phyloP scores from a whole-genome alignment of 1,140 invertebrate species.

The Stegodyphus mimosarum region DNA sequence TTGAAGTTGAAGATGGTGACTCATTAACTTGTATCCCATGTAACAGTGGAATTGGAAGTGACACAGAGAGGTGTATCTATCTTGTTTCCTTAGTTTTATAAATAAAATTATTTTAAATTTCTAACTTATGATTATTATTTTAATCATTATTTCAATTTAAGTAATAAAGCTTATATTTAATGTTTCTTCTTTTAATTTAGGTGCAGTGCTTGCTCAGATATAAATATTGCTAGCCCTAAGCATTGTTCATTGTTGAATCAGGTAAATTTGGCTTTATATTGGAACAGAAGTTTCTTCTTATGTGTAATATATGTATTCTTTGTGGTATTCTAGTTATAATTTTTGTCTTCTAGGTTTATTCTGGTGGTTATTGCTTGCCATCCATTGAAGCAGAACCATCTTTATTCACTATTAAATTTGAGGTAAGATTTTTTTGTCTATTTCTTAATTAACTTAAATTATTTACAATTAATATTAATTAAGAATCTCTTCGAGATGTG shows the following conservation, averaged over 20 bases:
- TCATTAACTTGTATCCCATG: constrained; percentile 17
- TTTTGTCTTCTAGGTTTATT: constrained; percentile 31
- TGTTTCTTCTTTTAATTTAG: background rate
- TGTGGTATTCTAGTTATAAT: background rate
- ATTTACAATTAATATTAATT: background rate
- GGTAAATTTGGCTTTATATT: constrained; percentile 5
- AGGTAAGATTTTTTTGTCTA: constrained; percentile 15
- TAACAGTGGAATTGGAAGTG: background rate
- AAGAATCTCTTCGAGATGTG: too few relatives aligned
- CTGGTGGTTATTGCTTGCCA: constrained; percentile 36
- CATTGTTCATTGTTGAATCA: constrained; percentile 20
- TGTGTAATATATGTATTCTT: background rate
- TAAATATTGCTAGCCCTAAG: background rate
- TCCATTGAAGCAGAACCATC: constrained; percentile 22
- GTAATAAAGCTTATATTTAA: background rate
- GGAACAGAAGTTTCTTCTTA: background rate
- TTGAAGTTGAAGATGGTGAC: constrained; percentile 39
- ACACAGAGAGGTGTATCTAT: background rate
- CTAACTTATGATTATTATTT: background rate
- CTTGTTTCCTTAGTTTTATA: background rate
- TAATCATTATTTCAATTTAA: background rate
- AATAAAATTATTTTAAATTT: background rate
- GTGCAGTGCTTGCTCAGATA: constrained; percentile 19
- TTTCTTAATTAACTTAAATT: background rate
- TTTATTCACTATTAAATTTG: constrained; percentile 47